phyloP scores from a whole-genome alignment of 2,113 vertebrate species.

The Plectropomus leopardus region DNA sequence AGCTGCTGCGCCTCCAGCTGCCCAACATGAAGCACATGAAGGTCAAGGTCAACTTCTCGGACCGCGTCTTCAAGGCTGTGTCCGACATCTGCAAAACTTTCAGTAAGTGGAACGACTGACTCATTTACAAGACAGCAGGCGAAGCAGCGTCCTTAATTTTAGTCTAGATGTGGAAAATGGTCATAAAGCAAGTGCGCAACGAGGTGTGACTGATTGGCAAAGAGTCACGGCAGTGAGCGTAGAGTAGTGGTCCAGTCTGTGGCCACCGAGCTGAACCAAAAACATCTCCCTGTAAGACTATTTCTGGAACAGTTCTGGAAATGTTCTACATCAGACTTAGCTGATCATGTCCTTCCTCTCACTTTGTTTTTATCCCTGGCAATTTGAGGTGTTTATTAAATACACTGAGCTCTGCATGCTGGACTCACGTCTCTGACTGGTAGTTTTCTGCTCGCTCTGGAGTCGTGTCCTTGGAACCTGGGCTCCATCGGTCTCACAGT shows the following conservation, averaged over 20 bases:
- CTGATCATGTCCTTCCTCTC: conserved; percentile 44
- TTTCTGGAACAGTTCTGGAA: conserved; percentile 44
- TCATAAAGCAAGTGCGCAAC: conserved; percentile 1
- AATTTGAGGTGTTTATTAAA: conserved; percentile 75
- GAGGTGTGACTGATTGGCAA: conserved; percentile 21
- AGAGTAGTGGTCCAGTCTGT: neutral
- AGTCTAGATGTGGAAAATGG: conserved; percentile 24
- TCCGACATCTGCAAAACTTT: conserved; percentile 99
- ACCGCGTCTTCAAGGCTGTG: conserved; percentile 98
- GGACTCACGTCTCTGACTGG: conserved; percentile 29
- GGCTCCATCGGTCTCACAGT: conserved; percentile 50
- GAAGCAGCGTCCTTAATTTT: neutral
- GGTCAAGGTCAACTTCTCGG: conserved; percentile 99
- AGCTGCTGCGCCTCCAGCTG: conserved; percentile 95
- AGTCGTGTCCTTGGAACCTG: conserved; percentile 58
- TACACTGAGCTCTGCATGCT: conserved; percentile 40
- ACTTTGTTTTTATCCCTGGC: conserved; percentile 49
- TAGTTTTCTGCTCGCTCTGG: neutral
- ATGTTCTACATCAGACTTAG: conserved; percentile 4
- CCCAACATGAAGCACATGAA: conserved; percentile 99
- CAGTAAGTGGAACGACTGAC: conserved; percentile 89
- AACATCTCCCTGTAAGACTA: conserved; percentile 6
- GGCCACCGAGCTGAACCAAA: conserved; percentile 17
- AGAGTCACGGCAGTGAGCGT: neutral
- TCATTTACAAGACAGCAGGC: neutral